Conservation (phyloP, 2,113 vertebrate genomes). For the Stigmatopora nigra region DNA sequence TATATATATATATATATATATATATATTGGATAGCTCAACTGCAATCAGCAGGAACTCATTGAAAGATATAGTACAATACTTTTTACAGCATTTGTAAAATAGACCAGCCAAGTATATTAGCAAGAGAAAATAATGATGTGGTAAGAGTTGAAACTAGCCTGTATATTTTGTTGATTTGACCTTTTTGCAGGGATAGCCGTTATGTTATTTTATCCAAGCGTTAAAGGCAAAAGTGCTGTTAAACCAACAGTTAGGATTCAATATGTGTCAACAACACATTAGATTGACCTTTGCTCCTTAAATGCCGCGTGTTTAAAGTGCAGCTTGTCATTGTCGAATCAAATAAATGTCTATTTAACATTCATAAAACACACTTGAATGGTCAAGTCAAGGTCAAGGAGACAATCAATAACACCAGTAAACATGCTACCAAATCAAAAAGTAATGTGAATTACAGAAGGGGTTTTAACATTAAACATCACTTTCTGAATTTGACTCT, state of each 20-base stretch:
- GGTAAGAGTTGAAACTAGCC: not conserved
- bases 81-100: conserved; percentile 12
- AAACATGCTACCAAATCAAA: not conserved
- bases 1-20: too few species aligned
- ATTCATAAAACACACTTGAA: not conserved
- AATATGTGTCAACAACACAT: conserved; percentile 19
- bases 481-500: not conserved
- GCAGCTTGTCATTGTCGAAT: conserved; percentile 5
- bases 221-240: conserved; percentile 6
- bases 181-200: not conserved
- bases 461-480: not conserved
- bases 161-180: not conserved
- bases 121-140: conserved; percentile 3
- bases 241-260: conserved; percentile 5
- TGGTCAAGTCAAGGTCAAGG: not conserved
- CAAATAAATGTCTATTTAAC: not conserved
- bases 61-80: not conserved
- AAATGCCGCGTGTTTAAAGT: conserved; percentile 6
- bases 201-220: not conserved
- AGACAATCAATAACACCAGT: not conserved
- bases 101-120: not conserved
- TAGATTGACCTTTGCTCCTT: conserved; percentile 25
- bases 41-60: conserved; percentile 33
- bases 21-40: conserved; percentile 38
- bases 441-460: not conserved